Evolutionary conservation across 2,113 vertebrate species (phyloP).

Genomic region (Myotis yumanensis): DNA sequence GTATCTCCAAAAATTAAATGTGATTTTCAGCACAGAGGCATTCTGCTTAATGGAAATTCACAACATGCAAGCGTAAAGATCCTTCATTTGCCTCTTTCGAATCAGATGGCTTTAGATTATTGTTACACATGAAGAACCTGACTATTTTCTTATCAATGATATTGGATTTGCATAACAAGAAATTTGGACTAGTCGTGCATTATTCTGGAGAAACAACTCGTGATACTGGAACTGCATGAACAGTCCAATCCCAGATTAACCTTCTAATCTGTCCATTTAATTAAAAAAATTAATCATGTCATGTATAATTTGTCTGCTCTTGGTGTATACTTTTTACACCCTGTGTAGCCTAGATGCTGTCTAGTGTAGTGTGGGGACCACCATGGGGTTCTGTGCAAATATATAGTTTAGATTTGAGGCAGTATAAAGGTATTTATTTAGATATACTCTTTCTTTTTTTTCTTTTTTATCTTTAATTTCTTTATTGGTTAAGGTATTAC

Average conservation of each 20-base stretch:
- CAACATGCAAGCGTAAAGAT: background rate
- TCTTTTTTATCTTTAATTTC: background rate
- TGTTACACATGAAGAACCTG: background rate
- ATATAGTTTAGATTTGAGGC: background rate
- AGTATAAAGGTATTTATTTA: background rate
- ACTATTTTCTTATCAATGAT: background rate
- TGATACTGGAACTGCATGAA: background rate
- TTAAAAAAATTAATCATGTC: background rate
- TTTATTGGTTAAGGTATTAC: no score
- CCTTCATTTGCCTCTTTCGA: background rate
- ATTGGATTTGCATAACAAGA: background rate
- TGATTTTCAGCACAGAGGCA: background rate
- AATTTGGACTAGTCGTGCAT: background rate
- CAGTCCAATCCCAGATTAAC: background rate
- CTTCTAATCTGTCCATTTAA: background rate
- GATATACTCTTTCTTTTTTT: background rate
- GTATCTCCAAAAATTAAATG: slow-evolving; percentile 25
- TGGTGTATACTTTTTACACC: background rate
- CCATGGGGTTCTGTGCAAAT: background rate
- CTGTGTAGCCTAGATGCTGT: background rate
- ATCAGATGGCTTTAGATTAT: slow-evolving; percentile 23
- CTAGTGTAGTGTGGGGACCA: background rate
- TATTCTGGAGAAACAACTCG: background rate
- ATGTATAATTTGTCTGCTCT: background rate
- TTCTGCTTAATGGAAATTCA: background rate